These are phyloP conservation scores for Dendrocincla fuliginosa DNA, from an alignment of 2,797 vertebrate genomes.

Conservation along the genomic window DNA sequence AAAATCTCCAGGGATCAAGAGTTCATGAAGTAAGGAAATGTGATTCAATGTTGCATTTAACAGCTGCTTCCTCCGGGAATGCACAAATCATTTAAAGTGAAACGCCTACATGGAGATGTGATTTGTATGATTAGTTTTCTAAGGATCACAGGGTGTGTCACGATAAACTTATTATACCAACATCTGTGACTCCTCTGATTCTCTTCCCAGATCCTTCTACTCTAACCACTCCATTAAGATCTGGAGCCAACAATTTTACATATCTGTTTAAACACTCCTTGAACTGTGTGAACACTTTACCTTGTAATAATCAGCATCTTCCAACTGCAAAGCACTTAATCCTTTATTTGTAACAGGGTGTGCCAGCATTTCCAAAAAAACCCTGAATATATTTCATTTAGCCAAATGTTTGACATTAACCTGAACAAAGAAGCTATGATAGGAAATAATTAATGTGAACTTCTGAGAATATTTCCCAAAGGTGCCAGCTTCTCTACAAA, in stretches of 20 bases:
- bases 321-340: neutral
- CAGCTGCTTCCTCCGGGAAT: neutral
- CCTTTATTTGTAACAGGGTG: neutral
- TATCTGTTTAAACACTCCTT: neutral
- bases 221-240: slow-evolving; percentile 4
- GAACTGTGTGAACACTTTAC: neutral
- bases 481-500: neutral
- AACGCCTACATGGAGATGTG: neutral
- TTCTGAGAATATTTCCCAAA: slow-evolving; percentile 3
- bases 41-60: neutral
- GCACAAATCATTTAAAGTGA: neutral
- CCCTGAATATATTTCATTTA: neutral
- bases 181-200: slow-evolving; percentile 17
- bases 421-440: neutral
- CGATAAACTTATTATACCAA: neutral
- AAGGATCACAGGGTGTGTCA: slow-evolving; percentile 48
- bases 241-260: neutral
- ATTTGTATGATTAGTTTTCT: slow-evolving; percentile 3
- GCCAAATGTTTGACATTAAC: neutral
- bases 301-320: neutral
- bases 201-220: slow-evolving; percentile 1
- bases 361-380: neutral
- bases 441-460: neutral
- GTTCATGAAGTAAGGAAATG: neutral
- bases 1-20: neutral